Conservation (phyloP, 2,888 invertebrate genomes). For the Aproaerema taeniolella region DNA sequence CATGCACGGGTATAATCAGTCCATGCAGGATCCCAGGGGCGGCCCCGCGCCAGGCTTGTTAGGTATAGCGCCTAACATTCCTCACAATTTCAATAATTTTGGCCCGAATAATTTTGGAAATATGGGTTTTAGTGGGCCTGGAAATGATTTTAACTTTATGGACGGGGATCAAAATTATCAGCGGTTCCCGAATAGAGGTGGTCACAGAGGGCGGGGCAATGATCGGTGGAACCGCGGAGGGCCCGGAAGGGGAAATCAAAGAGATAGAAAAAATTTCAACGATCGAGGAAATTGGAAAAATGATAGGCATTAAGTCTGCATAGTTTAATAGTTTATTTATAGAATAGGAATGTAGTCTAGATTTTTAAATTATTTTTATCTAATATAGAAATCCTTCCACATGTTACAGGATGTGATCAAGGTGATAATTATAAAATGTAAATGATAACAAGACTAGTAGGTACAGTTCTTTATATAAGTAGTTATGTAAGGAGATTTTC, state of each 20-base stretch:
- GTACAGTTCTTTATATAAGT: conserved; percentile 42
- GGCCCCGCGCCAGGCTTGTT: conserved; percentile 75
- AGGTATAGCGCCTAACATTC: conserved; percentile 75
- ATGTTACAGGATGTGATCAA: conserved; percentile 55
- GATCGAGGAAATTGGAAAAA: conserved; percentile 73
- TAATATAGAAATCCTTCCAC: conserved; percentile 47
- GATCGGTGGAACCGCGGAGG: conserved; percentile 68
- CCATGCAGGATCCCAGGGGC: conserved; percentile 64
- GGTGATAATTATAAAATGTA: conserved; percentile 49
- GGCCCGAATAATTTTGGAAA: conserved; percentile 61
- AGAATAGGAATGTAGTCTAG: not conserved
- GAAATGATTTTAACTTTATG: conserved; percentile 61
- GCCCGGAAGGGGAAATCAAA: conserved; percentile 62
- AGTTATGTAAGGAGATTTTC: conserved; percentile 36
- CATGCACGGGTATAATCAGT: conserved; percentile 60
- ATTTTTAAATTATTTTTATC: conserved; percentile 21
- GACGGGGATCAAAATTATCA: conserved; percentile 62
- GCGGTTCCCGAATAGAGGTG: conserved; percentile 61
- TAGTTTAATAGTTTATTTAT: conserved; percentile 13
- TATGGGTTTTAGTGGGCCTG: conserved; percentile 63
- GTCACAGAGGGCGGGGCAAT: conserved; percentile 61
- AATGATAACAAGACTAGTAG: conserved; percentile 46
- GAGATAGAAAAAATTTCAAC: conserved; percentile 68
- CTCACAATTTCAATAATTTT: conserved; percentile 65
- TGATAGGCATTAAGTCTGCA: conserved; percentile 64